Evolutionary conservation across 2,797 vertebrate genomes (phyloP).

Genomic region (Sarcoramphus papa): DNA sequence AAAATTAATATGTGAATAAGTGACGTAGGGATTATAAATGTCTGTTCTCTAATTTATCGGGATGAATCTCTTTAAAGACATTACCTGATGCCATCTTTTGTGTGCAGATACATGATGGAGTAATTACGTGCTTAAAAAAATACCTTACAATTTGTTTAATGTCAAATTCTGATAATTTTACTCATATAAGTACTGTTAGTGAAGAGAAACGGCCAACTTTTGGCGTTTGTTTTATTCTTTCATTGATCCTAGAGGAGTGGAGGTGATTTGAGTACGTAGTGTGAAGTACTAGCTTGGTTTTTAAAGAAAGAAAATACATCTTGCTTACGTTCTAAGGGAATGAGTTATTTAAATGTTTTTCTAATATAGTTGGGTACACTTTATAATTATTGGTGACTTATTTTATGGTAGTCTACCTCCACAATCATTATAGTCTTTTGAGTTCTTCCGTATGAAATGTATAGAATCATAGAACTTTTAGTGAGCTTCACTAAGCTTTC

Average conservation of each 20-base stretch:
- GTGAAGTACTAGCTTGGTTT: background rate
- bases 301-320: background rate
- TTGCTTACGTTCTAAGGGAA: background rate
- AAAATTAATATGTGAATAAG: background rate
- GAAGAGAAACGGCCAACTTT: background rate
- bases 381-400: background rate
- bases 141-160: background rate
- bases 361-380: background rate
- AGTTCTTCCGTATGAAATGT: background rate
- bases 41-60: background rate
- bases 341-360: background rate
- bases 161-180: background rate
- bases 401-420: background rate
- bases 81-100: background rate
- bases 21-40: background rate
- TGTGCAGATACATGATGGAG: background rate
- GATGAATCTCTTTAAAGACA: background rate
- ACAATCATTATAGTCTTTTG: background rate
- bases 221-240: background rate
- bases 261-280: background rate
- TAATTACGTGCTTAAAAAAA: background rate
- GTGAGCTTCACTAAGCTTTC: background rate
- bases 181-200: background rate
- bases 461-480: background rate
- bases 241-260: background rate